Evolutionary conservation across 1,140 invertebrate genomes (phyloP).

Genomic region (Lepidurus packardi): DNA sequence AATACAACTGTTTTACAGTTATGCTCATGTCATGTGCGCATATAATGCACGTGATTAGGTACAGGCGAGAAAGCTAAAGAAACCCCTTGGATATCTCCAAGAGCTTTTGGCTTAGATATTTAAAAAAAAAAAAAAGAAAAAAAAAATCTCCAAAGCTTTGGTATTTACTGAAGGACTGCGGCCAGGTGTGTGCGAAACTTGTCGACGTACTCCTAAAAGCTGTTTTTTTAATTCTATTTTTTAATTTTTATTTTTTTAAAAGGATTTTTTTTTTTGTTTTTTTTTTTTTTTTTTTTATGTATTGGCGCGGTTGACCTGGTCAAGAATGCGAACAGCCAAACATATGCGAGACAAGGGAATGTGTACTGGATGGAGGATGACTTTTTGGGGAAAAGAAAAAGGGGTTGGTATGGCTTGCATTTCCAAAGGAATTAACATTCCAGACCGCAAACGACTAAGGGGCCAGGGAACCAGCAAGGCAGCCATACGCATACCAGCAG

Average conservation of each 20-base stretch:
- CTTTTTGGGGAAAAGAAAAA: background rate
- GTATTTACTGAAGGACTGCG: background rate
- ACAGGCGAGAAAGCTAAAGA: background rate
- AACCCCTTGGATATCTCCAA: too few species aligned
- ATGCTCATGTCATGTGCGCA: conserved; percentile 10
- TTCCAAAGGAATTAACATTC: conserved; percentile 16
- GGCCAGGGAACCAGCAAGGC: background rate
- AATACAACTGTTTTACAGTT: conserved; percentile 19
- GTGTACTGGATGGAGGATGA: background rate
- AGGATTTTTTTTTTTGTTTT: too few species aligned
- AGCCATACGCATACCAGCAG: background rate
- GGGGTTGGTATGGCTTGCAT: conserved; percentile 12
- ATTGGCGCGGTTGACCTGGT: background rate
- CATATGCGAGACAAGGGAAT: background rate
- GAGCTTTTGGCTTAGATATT: background rate
- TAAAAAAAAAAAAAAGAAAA: conserved; percentile 7
- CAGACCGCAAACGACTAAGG: conserved; percentile 11
- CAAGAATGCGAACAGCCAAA: background rate
- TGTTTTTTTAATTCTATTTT: background rate
- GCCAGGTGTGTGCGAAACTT: conserved; percentile 7
- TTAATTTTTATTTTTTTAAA: background rate
- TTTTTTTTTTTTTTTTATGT: background rate
- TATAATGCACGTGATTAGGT: conserved; percentile 19
- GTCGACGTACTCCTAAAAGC: conserved; percentile 1
- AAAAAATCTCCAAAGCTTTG: background rate